A percentile compares a stretch with the other conserved stretches of the same genome.
Evolutionary conservation across 2,113 vertebrate genomes (phyloP).

Genomic region (Galeopterus variegatus): DNA sequence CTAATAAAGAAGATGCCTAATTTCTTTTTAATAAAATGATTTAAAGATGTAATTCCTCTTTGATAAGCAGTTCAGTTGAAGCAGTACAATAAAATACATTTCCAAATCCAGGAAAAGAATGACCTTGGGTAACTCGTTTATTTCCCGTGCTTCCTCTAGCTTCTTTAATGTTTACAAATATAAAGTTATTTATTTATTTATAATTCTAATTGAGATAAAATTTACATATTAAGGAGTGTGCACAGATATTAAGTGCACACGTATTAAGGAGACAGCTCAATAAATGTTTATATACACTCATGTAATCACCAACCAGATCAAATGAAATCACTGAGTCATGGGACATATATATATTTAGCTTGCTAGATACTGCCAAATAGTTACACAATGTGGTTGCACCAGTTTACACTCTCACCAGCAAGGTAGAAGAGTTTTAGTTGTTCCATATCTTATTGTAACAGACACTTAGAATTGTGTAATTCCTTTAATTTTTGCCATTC

Average conservation of each 20-base stretch:
- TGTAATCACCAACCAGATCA: not conserved
- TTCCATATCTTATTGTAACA: not conserved
- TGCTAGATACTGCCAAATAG: conserved; percentile 35
- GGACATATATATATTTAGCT: not conserved
- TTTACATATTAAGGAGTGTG: not conserved
- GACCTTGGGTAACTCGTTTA: not conserved
- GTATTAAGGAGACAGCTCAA: not conserved
- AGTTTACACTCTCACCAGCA: not conserved
- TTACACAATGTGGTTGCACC: not conserved
- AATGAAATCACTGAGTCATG: not conserved
- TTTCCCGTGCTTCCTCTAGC: not conserved
- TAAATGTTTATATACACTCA: not conserved
- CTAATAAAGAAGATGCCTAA: not conserved
- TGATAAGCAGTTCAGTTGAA: not conserved
- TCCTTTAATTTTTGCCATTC: conserved; percentile 40
- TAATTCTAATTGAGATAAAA: conserved; percentile 40
- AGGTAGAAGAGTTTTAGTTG: not conserved
- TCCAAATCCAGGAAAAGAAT: conserved; percentile 51
- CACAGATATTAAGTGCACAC: not conserved
- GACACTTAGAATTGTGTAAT: conserved; percentile 4
- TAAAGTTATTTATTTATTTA: not conserved
- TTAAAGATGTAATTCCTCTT: conserved; percentile 46
- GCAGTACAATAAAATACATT: not conserved
- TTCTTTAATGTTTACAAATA: conserved; percentile 33
- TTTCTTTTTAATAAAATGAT: conserved; percentile 37